Conservation (phyloP, 2,888 invertebrate genomes). For the Eristalis tenax region DNA sequence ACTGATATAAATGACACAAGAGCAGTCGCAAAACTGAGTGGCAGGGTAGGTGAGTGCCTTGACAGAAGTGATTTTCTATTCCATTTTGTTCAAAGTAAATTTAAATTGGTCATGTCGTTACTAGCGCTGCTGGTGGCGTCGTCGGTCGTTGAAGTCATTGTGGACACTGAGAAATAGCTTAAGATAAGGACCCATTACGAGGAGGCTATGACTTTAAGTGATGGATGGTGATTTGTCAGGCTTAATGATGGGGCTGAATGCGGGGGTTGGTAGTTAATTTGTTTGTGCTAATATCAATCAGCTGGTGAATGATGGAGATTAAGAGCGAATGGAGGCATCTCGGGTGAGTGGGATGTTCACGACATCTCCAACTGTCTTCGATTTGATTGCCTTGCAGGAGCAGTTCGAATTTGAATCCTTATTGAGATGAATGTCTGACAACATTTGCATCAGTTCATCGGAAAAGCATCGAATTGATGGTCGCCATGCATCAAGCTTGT, state of each 20-base stretch:
- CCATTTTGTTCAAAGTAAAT: constrained; percentile 52
- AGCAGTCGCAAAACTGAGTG: neutral
- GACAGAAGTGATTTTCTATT: constrained; percentile 58
- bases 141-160: neutral
- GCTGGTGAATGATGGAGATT: neutral
- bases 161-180: constrained; percentile 31
- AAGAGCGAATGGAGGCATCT: neutral
- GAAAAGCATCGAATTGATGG: neutral
- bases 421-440: neutral
- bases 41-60: neutral
- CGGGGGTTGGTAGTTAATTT: neutral
- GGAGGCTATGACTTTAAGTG: constrained; percentile 45
- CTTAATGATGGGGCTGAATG: constrained; percentile 10
- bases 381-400: neutral
- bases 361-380: neutral
- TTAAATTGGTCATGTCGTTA: constrained; percentile 54
- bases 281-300: neutral
- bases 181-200: constrained; percentile 54
- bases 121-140: constrained; percentile 1
- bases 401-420: neutral
- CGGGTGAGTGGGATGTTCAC: neutral
- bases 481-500: neutral
- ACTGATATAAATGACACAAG: neutral
- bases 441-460: neutral
- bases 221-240: constrained; percentile 52